phyloP scores from a whole-genome alignment of 2,797 vertebrate species.

The Ficedula albicollis region DNA sequence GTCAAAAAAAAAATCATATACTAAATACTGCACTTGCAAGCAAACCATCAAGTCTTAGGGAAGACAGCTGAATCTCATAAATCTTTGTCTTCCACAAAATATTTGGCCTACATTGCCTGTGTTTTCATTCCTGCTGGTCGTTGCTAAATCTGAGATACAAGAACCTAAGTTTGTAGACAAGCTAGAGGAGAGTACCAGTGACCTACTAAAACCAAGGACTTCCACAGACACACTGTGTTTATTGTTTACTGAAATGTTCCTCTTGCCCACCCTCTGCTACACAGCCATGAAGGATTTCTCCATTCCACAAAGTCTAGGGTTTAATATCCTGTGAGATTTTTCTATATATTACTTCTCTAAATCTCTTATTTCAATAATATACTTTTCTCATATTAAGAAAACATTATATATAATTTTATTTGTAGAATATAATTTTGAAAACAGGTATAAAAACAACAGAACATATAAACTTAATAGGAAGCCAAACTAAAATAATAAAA shows the following conservation, averaged over 20 bases:
- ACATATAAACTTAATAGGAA: not conserved
- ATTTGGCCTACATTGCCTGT: not conserved
- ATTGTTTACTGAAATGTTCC: not conserved
- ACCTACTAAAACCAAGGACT: not conserved
- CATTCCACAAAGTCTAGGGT: not conserved
- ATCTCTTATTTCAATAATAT: not conserved
- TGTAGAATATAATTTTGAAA: not conserved
- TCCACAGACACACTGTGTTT: not conserved
- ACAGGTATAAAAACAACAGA: not conserved
- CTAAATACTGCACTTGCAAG: not conserved
- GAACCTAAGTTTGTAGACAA: not conserved
- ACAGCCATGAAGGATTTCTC: not conserved
- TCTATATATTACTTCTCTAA: not conserved
- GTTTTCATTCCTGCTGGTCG: not conserved
- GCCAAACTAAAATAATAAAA: not conserved
- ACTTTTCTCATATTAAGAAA: not conserved
- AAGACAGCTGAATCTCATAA: not conserved
- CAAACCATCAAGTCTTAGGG: not conserved
- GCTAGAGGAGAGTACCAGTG: not conserved
- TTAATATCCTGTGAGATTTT: not conserved
- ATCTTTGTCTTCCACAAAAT: not conserved
- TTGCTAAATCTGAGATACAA: not conserved
- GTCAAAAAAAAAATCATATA: not conserved
- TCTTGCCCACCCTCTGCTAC: not conserved
- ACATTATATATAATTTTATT: not conserved